These are phyloP conservation scores for Drosophila mulleri DNA, from an alignment of 2,888 invertebrate species.

Conservation along the genomic window DNA sequence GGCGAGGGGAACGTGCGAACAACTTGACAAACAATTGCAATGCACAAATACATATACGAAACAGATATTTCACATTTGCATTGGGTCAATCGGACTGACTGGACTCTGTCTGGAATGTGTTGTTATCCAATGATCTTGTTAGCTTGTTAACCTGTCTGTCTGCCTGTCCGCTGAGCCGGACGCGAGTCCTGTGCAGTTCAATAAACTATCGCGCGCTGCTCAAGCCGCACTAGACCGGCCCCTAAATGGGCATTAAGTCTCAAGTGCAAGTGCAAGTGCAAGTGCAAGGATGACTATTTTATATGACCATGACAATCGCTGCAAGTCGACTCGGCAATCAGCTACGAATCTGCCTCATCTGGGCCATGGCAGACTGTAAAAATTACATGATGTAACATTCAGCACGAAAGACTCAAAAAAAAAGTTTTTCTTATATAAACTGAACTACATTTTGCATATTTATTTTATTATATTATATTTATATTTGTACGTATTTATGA, in stretches of 20 bases:
- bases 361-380: not conserved
- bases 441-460: too few species aligned
- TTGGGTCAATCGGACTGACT: conserved; percentile 22
- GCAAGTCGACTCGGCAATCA: conserved; percentile 22
- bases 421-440: too few species aligned
- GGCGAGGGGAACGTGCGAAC: conserved; percentile 33
- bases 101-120: conserved; percentile 32
- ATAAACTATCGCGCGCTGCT: conserved; percentile 38
- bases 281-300: conserved; percentile 48
- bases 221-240: conserved; percentile 15
- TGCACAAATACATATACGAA: conserved; percentile 48
- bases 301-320: not conserved
- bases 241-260: conserved; percentile 44
- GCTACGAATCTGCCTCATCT: not conserved
- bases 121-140: conserved; percentile 41
- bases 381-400: not conserved
- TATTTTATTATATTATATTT: too few species aligned
- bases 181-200: conserved; percentile 43
- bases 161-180: conserved; percentile 7
- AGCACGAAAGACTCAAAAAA: not conserved
- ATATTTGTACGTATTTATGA: too few species aligned
- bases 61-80: conserved; percentile 56
- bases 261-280: conserved; percentile 49
- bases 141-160: conserved; percentile 22
- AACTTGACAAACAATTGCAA: conserved; percentile 66